Percentiles rank a stretch among this genome's conserved stretches.
phyloP scores from a whole-genome alignment of 1,140 invertebrate species.

The Monochamus saltuarius region DNA sequence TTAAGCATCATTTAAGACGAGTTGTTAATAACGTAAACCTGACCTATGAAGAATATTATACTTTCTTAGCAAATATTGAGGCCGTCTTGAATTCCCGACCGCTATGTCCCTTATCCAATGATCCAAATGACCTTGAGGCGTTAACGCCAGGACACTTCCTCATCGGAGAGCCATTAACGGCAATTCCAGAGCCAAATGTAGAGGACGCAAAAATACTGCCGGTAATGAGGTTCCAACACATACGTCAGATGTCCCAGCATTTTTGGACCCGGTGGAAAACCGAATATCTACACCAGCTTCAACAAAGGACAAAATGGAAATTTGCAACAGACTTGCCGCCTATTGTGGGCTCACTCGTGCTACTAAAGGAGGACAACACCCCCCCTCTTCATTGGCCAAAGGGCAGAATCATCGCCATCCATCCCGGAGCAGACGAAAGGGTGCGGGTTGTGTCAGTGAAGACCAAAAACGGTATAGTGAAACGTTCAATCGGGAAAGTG shows the following conservation, averaged over 20 bases:
- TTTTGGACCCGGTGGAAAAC: slow-evolving; percentile 36
- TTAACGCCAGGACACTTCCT: slow-evolving; percentile 48
- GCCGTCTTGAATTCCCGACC: slow-evolving; percentile 44
- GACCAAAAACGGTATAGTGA: slow-evolving; percentile 7
- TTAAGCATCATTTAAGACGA: slow-evolving; percentile 33
- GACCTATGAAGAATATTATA: slow-evolving; percentile 46
- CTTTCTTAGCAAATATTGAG: slow-evolving; percentile 36
- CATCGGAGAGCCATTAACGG: slow-evolving; percentile 37
- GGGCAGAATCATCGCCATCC: slow-evolving; percentile 23
- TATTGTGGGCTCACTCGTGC: slow-evolving; percentile 1
- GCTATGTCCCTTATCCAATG: slow-evolving; percentile 24
- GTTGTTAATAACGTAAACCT: slow-evolving; percentile 31
- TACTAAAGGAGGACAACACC: slow-evolving; percentile 34
- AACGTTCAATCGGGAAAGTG: slow-evolving; percentile 8
- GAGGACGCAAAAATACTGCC: no score
- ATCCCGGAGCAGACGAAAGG: slow-evolving; percentile 1
- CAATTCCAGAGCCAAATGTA: slow-evolving; percentile 39
- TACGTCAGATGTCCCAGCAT: slow-evolving; percentile 33
- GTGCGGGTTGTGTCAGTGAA: slow-evolving; percentile 17
- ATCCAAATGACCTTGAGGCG: slow-evolving; percentile 36
- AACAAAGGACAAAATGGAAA: slow-evolving; percentile 32
- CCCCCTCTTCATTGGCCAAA: slow-evolving; percentile 45
- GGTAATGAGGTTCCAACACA: slow-evolving; percentile 31
- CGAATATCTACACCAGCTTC: slow-evolving; percentile 37
- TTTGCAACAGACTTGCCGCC: neutral